These are phyloP conservation scores for Athripsodes cinereus DNA, from an alignment of 2,888 invertebrate genomes.

Conservation along the genomic window DNA sequence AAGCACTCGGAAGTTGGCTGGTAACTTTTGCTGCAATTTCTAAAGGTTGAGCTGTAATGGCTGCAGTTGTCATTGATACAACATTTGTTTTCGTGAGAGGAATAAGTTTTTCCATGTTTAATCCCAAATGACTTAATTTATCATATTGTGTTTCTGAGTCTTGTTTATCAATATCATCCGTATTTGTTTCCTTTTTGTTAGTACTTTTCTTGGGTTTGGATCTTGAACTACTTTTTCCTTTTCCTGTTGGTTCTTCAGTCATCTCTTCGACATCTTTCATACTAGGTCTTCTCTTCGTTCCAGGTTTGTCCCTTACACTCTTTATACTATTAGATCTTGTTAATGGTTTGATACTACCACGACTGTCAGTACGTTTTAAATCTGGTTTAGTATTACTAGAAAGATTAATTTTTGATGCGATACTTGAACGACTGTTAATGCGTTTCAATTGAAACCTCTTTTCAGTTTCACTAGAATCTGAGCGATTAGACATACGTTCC, in stretches of 20 bases:
- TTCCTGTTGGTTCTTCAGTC: conserved; percentile 20
- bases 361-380: conserved; percentile 35
- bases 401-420: conserved; percentile 18
- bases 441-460: conserved; percentile 17
- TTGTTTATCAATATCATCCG: conserved; percentile 38
- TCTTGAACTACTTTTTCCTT: conserved; percentile 29
- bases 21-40: conserved; percentile 51
- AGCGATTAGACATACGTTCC: conserved; percentile 5
- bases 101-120: conserved; percentile 38
- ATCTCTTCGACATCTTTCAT: conserved; percentile 30
- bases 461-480: conserved; percentile 17
- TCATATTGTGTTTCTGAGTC: conserved; percentile 49
- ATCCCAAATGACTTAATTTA: conserved; percentile 35
- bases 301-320: conserved; percentile 32
- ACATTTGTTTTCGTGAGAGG: conserved; percentile 47
- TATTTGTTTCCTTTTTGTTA: conserved; percentile 31
- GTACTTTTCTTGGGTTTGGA: conserved; percentile 26
- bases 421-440: conserved; percentile 21
- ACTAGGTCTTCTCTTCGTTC: conserved; percentile 17
- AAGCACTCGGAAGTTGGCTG: conserved; percentile 45
- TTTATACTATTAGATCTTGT: conserved; percentile 42
- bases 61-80: conserved; percentile 54
- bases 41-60: conserved; percentile 51
- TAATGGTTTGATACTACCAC: conserved; percentile 38
- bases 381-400: conserved; percentile 19